Base-by-base conservation (phyloP, 2,113 vertebrate genomes). In the Desmodus rotundus region DNA sequence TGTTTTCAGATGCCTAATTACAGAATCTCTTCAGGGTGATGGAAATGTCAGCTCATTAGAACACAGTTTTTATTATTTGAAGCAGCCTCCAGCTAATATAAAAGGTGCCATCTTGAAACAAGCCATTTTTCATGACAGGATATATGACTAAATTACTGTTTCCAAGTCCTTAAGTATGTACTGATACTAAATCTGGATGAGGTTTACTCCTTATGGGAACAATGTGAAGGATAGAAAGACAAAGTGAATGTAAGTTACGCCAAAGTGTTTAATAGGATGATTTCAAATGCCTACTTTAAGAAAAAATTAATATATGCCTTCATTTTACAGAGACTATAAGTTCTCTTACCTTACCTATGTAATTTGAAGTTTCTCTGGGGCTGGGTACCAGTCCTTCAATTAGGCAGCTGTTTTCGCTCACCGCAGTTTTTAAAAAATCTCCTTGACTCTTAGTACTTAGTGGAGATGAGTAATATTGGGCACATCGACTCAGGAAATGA, bases 1-100 rank as follows among this genome's bases (percentile, higher is more conserved):
- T 97, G 47, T 92, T 95, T 97, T 96, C 82, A 96, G 76, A 74
- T 96, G 91, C 47, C 77, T 97, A 97, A 97, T 97, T 97, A 95
- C 43, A 94, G 47, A 90, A 88, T n/a, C 84, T 96, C 94, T 94
- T 97, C 84, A 95, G 87, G 83, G 58, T 0, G 0, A 96, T 94
- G 56, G 67, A 96, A 95, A 97, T 97, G 77, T 96, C 94, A 95
- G 77, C 88, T 97, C 77, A 96, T 97, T 96, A 97, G 47, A 93
- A 83, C 33, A 93, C 10, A 72, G 74, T 47, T 91, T 87, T 91
- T 96, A 93, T 95, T 91, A 88, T 93, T 92, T 92, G 82, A 80
- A 87, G 28, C 68, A 90, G 41, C 58, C 28, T 87, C 56, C 20
- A 74, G 77, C 38, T n/a, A 84, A 63, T 45, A 83, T 95, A 94